Conservation (phyloP, 2,797 vertebrate genomes). For the Spinus olivaceus region DNA sequence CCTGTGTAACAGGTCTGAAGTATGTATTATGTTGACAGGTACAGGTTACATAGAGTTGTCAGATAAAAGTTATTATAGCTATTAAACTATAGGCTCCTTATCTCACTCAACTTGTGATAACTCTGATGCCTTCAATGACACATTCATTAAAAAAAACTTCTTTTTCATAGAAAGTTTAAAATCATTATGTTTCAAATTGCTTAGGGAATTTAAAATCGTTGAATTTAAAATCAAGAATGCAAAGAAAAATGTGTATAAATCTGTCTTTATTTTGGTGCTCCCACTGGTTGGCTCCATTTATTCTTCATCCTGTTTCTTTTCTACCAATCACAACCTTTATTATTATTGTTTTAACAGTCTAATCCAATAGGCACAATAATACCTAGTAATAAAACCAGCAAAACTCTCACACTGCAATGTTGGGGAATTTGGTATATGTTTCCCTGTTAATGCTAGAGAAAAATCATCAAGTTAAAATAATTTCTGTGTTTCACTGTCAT, state of each 20-base stretch:
- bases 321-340: not conserved
- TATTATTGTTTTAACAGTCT: not conserved
- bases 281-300: not conserved
- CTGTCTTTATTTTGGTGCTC: not conserved
- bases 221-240: not conserved
- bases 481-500: not conserved
- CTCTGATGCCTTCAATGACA: not conserved
- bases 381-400: not conserved
- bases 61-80: not conserved
- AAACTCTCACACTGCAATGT: not conserved
- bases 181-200: not conserved
- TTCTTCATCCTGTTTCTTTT: not conserved
- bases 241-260: not conserved
- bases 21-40: not conserved
- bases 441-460: not conserved
- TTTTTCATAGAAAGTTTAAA: not conserved
- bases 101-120: not conserved
- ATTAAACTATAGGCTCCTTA: not conserved
- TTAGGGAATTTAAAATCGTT: not conserved
- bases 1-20: not conserved
- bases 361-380: not conserved
- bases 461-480: not conserved
- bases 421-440: not conserved
- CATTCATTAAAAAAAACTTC: not conserved
- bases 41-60: not conserved